Evolutionary conservation across 2,113 vertebrate species (phyloP), one percentile per base, ranked within the genome.

Genomic region (Arenaria interpres): DNA sequence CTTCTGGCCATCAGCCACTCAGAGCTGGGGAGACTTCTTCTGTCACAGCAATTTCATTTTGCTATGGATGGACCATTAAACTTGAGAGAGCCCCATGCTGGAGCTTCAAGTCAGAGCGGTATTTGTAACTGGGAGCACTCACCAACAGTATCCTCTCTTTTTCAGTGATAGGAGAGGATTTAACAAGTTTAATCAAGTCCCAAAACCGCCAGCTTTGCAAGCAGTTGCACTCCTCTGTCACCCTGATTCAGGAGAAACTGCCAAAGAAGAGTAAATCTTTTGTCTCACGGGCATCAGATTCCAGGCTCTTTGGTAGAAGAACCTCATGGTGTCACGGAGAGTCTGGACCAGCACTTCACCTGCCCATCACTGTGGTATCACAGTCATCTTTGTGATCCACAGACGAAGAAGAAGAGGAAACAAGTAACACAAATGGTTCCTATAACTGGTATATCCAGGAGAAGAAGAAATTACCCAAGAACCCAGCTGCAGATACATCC

Each of bases 11-110:
- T 6, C 28, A 53, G 46, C 28, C 62, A 39, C 60, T 59, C 1
- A 2, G 59, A 35, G 77, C 68, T 51, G 68, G 43, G 50, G 21
- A 72, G n/a, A 30, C 24, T 10, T 13, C 24, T 10, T 10, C 41
- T 11, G 7, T 27, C 25, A 11, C 46, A 46, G 46, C 46, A 46
- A 46, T 46, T 20, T 1, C 54, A 24, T 32, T 74, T 68, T 45
- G 24, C 59, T 21, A 3, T 4, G 24, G 32, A n/a, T 0, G 20
- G 20, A 21, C 23, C n/a, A 6, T 6, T 15, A 17, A 62, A 22
- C 39, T 10, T 4, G 48, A 32, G 35, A n/a, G 35, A 1, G 24
- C 0, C 1, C 14, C 41, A 3, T 1, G 43, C 30, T 68, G 50
- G 66, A 33, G 13, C 18, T 24, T 8, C 37, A 53, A 5, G 33